These are phyloP conservation scores for Nymphalis polychloros DNA, from an alignment of 2,888 invertebrate genomes.

Conservation along the genomic window DNA sequence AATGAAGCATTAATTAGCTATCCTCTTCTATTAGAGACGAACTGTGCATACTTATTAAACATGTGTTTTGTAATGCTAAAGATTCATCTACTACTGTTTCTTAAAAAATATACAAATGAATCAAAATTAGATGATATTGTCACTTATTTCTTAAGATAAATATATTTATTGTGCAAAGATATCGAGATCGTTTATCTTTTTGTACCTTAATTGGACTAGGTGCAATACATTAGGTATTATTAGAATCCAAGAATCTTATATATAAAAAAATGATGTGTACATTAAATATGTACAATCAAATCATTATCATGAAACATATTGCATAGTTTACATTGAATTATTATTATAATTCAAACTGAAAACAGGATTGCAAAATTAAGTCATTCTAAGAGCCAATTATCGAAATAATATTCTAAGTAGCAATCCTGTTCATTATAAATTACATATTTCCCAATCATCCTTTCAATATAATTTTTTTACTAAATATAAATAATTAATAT, in stretches of 20 bases:
- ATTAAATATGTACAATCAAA: constrained; percentile 3
- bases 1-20: background rate
- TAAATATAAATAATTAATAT: constrained; percentile 1
- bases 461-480: background rate
- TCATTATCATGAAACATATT: background rate
- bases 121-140: constrained; percentile 4
- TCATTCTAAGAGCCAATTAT: background rate
- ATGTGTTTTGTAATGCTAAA: background rate
- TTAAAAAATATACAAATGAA: background rate
- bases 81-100: background rate
- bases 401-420: background rate
- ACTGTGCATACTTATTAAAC: constrained; percentile 9
- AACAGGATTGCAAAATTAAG: background rate
- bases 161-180: constrained; percentile 31
- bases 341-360: background rate
- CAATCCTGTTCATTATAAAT: background rate
- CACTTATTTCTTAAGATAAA: constrained; percentile 17
- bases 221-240: constrained; percentile 10
- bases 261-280: background rate
- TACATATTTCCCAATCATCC: background rate
- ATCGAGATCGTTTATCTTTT: constrained; percentile 23
- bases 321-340: background rate
- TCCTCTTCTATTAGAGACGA: background rate
- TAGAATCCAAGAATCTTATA: constrained; percentile 3
- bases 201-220: constrained; percentile 18